These are phyloP conservation scores for Corythoichthys intestinalis DNA, from an alignment of 2,113 vertebrate genomes.

Conservation along the genomic window DNA sequence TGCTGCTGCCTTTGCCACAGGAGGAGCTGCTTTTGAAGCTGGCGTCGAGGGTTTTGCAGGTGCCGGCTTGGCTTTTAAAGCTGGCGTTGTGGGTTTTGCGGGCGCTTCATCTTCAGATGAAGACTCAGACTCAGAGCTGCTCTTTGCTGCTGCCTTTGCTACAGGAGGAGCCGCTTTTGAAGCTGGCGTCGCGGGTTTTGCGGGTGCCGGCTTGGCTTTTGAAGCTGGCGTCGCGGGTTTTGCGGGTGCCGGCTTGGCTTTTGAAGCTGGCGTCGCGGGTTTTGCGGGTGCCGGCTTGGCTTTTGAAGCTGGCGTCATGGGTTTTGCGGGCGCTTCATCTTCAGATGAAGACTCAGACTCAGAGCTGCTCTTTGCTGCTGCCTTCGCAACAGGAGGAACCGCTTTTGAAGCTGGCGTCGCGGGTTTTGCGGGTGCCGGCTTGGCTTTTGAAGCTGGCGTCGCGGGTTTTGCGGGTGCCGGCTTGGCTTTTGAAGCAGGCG, in stretches of 20 bases:
- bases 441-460: too few relatives aligned
- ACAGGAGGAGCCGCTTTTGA: conserved; percentile 39
- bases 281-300: too few relatives aligned
- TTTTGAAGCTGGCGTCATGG: conserved; percentile 32
- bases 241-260: too few relatives aligned
- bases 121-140: conserved; percentile 52
- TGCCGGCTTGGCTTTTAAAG: conserved; percentile 50
- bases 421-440: conserved; percentile 45
- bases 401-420: conserved; percentile 41
- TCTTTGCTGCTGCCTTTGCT: conserved; percentile 16
- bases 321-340: conserved; percentile 37
- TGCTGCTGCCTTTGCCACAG: conserved; percentile 1
- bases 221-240: too few relatives aligned
- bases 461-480: too few relatives aligned
- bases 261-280: conserved; percentile 29
- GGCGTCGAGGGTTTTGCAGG: conserved; percentile 18
- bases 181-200: conserved; percentile 17
- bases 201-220: conserved; percentile 40
- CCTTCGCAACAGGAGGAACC: neutral
- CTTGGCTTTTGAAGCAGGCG: too few relatives aligned
- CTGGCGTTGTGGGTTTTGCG: conserved; percentile 34
- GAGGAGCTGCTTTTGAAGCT: conserved; percentile 39
- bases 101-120: conserved; percentile 35
- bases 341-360: conserved; percentile 46
- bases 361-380: conserved; percentile 42